Base-by-base conservation (phyloP, 2,797 vertebrate species). In the Argya squamiceps region DNA sequence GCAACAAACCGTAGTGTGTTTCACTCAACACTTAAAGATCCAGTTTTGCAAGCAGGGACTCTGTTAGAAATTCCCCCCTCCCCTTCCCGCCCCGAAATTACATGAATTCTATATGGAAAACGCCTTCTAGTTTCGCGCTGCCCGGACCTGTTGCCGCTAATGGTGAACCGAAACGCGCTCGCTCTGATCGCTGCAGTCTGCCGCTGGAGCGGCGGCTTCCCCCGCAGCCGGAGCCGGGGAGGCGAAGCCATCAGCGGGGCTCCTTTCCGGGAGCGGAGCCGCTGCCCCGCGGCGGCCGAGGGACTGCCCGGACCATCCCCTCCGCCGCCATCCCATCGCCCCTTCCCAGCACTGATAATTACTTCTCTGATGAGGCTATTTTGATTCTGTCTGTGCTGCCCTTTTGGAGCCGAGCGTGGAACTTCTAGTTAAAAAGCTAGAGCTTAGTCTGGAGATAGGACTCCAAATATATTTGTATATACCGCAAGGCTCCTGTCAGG, bases 391-490 rank as follows among this genome's bases (percentile, higher is more conserved):
- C 65, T 9, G 36, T 9, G 29, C 56, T 69, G 32, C 55, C 41
- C 37, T 60, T 78, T 50, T 15, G 62, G 27, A 84, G 19, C 60
- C 18, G 41, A 20, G 41, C 6, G 39, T 29, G 49, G 76, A 81
- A 46, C 37, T 5, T 9, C 18, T 13, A 24, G 71, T 65, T 83
- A 24, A 50, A 83, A 58, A 63, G 10, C 65, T 39, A 10, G 50
- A 71, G 62, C 58, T 77, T 26, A 53, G 27, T 62, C 79, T 68
- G 62, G 56, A 53, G 39, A 26, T 19, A 53, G 20, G 78, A n/a
- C 92, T 58, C 53, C 64, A 81, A 37, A 86, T 90, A 53, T 71
- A 64, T 91, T 92, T 84, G 85, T 94, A 36, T 84, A 78, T 62
- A 75, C 43, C 24, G 22, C 79, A 78, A 88, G 50, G 65, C 39